These are phyloP conservation scores for Syngnathus scovelli DNA, from an alignment of 2,113 vertebrate species.

Conservation along the genomic window DNA sequence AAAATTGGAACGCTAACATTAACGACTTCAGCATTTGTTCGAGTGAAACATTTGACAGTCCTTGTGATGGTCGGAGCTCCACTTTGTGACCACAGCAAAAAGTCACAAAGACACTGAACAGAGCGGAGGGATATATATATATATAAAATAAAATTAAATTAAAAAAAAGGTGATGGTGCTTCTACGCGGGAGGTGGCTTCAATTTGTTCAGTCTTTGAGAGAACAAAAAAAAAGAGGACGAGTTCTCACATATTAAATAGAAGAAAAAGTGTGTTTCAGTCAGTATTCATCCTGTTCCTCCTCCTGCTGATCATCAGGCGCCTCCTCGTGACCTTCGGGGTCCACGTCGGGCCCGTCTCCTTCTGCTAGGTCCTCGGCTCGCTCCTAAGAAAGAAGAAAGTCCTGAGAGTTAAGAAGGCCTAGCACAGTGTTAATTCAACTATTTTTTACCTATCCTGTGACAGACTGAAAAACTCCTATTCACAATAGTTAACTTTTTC, in stretches of 20 bases:
- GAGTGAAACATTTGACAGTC: conserved; percentile 47
- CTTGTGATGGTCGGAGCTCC: conserved; percentile 72
- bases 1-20: conserved; percentile 54
- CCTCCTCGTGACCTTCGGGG: conserved; percentile 79
- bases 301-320: conserved; percentile 84
- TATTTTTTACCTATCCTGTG: not conserved
- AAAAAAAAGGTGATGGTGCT: conserved; percentile 44
- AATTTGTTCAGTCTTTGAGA: conserved; percentile 81
- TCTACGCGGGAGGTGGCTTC: conserved; percentile 78
- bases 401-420: not conserved
- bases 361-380: conserved; percentile 80
- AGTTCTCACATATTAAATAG: conserved; percentile 80
- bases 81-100: conserved; percentile 67
- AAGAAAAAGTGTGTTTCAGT: conserved; percentile 61
- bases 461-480: not conserved
- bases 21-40: conserved; percentile 59
- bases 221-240: conserved; percentile 59
- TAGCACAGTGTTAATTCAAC: not conserved
- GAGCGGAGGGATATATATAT: conserved; percentile 39
- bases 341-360: conserved; percentile 79
- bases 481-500: too few species aligned
- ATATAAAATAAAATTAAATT: conserved; percentile 30
- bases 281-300: conserved; percentile 97
- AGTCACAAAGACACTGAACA: conserved; percentile 75
- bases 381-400: conserved; percentile 71